Evolutionary conservation across 2,113 vertebrate species (phyloP), one percentile per base, ranked within the genome.

Genomic region (Arvicanthis niloticus): DNA sequence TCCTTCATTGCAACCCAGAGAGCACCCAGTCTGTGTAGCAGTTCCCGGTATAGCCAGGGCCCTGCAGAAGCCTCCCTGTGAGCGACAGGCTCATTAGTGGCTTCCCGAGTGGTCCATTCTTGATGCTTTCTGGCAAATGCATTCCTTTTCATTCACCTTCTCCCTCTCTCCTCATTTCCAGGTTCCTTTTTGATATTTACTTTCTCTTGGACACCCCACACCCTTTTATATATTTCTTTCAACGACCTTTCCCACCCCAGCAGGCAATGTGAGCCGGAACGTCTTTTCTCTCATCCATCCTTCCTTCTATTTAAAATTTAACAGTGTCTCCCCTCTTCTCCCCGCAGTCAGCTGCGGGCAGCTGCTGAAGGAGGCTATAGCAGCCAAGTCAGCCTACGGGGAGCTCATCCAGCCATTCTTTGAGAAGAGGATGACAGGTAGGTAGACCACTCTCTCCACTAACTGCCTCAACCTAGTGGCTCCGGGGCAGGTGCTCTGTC

Each of bases 271-370:
- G 75, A 67, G 17, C 97, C 60, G 86, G 65, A 90, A 21, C 0
- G 84, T n/a, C n/a, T 60, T 34, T 82, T 48, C 70, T 62, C 88
- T 93, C 95, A 68, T 91, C 94, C 95, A 68, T 91, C 94, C 89
- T 97, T 95, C 92, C 91, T 91, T 97, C 97, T 97, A 73, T 98
- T 98, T 98, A 98, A 98, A 98, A 97, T 98, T 98, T 98, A 98
- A 98, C 97, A 92, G 88, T 92, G 96, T 98, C 75, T 96, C 95
- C 98, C 95, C 96, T 96, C 97, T 94, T 97, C 96, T 97, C 97
- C 96, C 97, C 93, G 95, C 97, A 99, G 99, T 99, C 98, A 99
- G 99, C 97, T 99, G 99, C 89, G 99, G 98, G 97, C 98, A 98
- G 91, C 97, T 99, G 97, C 97, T 99, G 96, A 99, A 99, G 97